Percentiles rank a stretch among this genome's conserved stretches.
Evolutionary conservation across 2,888 invertebrate genomes (phyloP).

Genomic region (Diaphora mendica): DNA sequence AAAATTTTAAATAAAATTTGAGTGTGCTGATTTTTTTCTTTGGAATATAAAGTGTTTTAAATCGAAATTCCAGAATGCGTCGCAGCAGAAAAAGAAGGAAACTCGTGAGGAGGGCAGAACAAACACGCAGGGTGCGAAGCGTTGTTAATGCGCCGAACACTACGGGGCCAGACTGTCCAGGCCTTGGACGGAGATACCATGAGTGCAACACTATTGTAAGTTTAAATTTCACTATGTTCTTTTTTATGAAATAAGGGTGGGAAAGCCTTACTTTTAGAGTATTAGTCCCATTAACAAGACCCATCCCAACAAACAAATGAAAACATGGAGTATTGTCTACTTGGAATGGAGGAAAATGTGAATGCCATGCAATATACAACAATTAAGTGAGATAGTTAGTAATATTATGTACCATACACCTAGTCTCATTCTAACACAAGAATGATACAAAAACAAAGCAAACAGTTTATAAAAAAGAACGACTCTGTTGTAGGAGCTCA

Average conservation of each 20-base stretch:
- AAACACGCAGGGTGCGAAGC: conserved; percentile 60
- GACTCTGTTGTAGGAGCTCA: no score
- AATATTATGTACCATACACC: not conserved
- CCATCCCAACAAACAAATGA: not conserved
- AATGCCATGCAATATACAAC: no score
- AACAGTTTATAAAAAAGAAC: no score
- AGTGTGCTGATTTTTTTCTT: not conserved
- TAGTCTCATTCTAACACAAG: no score
- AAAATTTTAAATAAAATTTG: not conserved
- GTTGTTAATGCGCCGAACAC: conserved; percentile 45
- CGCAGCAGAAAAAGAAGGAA: conserved; percentile 83
- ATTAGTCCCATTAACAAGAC: not conserved
- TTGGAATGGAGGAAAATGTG: no score
- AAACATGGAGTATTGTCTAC: not conserved
- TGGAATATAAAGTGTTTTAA: not conserved
- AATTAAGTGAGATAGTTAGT: not conserved
- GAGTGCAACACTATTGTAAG: conserved; percentile 93
- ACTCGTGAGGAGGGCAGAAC: conserved; percentile 64
- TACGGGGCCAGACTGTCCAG: conserved; percentile 87
- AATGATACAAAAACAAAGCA: no score
- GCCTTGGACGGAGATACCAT: conserved; percentile 91
- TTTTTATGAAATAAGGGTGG: not conserved
- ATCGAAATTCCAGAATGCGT: conserved; percentile 72
- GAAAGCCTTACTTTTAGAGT: no score
- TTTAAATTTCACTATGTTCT: conserved; percentile 15